A percentile compares a stretch with the other conserved stretches of the same genome.
phyloP scores from a whole-genome alignment of 2,888 invertebrate species.

The Cepaea hortensis region DNA sequence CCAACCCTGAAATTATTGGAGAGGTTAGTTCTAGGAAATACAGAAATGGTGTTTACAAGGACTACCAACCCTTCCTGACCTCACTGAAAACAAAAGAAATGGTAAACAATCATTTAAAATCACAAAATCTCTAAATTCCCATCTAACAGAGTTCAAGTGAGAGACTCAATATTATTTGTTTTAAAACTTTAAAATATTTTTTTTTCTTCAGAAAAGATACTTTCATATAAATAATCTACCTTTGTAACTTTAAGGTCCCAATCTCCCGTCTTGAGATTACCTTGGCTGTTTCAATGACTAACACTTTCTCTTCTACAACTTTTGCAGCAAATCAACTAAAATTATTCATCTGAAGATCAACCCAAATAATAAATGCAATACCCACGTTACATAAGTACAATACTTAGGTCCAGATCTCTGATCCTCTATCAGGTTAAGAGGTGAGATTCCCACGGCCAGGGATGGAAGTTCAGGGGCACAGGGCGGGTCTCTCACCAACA shows the following conservation, averaged over 20 bases:
- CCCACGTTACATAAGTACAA: conserved; percentile 35
- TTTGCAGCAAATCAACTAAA: not conserved
- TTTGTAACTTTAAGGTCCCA: not conserved
- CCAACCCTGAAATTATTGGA: conserved; percentile 41
- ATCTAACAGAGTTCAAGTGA: not conserved
- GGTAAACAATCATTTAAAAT: conserved; percentile 3
- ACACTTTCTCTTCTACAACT: not conserved
- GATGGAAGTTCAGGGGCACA: conserved; percentile 40
- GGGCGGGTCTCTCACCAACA: conserved; percentile 45
- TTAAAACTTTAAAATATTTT: not conserved
- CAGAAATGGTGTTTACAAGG: not conserved
- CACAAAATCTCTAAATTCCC: conserved; percentile 4
- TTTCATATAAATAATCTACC: not conserved
- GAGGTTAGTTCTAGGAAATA: not conserved
- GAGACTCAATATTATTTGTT: not conserved
- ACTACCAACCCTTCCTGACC: conserved; percentile 3
- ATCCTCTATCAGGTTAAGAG: conserved; percentile 26
- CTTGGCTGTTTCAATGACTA: not conserved
- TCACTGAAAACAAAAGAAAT: conserved; percentile 21
- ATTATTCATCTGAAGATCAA: conserved; percentile 19
- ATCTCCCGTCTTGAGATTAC: not conserved
- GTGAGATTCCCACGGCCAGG: conserved; percentile 39
- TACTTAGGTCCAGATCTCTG: conserved; percentile 29
- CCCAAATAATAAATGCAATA: conserved; percentile 38
- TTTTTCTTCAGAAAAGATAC: not conserved